Evolutionary conservation across 2,888 invertebrate species (phyloP).

Genomic region (Aphidius colemani): DNA sequence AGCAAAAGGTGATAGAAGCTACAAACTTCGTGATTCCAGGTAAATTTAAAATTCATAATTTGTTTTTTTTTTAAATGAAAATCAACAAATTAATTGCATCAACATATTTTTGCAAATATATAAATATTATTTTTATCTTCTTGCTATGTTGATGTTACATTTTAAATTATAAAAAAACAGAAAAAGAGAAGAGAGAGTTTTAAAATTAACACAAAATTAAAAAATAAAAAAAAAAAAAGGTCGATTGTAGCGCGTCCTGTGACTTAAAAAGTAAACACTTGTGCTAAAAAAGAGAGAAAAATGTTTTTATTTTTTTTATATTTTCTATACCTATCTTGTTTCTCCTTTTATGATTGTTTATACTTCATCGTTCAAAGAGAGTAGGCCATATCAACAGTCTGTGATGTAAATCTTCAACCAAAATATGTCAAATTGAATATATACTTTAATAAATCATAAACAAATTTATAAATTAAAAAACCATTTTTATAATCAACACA

Average conservation of each 20-base stretch:
- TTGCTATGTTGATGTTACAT: conserved; percentile 13
- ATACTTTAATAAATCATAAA: conserved; percentile 4
- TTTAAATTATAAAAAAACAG: conserved; percentile 13
- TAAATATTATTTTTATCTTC: conserved; percentile 8
- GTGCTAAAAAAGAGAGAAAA: too few species aligned
- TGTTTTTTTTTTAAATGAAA: too few species aligned
- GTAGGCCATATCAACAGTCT: conserved; percentile 26
- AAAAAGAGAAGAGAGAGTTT: conserved; percentile 26
- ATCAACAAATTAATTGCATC: neutral
- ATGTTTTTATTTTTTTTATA: neutral
- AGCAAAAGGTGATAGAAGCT: conserved; percentile 60
- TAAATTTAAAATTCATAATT: conserved; percentile 49
- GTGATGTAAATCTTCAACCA: conserved; percentile 25
- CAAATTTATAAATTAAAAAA: neutral
- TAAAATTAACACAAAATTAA: conserved; percentile 16
- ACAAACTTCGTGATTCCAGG: conserved; percentile 78
- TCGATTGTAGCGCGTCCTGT: conserved; percentile 25
- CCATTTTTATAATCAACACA: neutral
- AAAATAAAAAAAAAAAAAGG: conserved; percentile 13
- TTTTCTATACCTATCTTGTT: neutral
- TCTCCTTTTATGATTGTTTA: neutral
- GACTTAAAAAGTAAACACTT: neutral
- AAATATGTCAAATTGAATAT: conserved; percentile 13
- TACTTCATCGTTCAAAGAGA: conserved; percentile 12
- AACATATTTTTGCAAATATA: conserved; percentile 12